phyloP scores from a whole-genome alignment of 2,888 invertebrate species.

The Eulithis prunata region DNA sequence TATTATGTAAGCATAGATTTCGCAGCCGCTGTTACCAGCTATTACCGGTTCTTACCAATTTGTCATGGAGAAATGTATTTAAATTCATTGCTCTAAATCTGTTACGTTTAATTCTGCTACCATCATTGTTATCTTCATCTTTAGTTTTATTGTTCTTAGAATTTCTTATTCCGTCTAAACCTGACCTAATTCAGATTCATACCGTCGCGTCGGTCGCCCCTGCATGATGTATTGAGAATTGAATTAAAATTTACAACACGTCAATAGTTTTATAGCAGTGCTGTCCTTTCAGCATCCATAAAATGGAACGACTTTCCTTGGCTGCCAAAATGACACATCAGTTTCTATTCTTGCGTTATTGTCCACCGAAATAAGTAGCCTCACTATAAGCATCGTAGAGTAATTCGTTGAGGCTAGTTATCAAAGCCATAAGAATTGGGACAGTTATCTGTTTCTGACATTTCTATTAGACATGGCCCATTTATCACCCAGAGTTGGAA shows the following conservation, averaged over 20 bases:
- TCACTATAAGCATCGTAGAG: slow-evolving; percentile 7
- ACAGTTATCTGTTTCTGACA: slow-evolving; percentile 36
- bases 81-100: slow-evolving; percentile 28
- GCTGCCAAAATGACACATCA: slow-evolving; percentile 45
- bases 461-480: slow-evolving; percentile 38
- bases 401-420: slow-evolving; percentile 31
- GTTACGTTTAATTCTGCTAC: slow-evolving; percentile 9
- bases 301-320: slow-evolving; percentile 43
- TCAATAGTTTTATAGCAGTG: slow-evolving; percentile 43
- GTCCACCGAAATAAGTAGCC: slow-evolving; percentile 26
- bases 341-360: slow-evolving; percentile 40
- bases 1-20: slow-evolving; percentile 34
- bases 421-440: slow-evolving; percentile 34
- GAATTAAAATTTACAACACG: slow-evolving; percentile 31
- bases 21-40: slow-evolving; percentile 16
- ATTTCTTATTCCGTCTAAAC: slow-evolving; percentile 38
- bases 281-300: slow-evolving; percentile 42
- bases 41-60: too few relatives aligned
- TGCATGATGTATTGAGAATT: slow-evolving; percentile 28
- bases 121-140: slow-evolving; percentile 22
- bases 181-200: slow-evolving; percentile 43
- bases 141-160: slow-evolving; percentile 43
- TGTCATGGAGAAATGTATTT: slow-evolving; percentile 27
- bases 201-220: slow-evolving; percentile 14
- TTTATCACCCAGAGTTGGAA: slow-evolving; percentile 42